These are phyloP conservation scores for Eupithecia centaureata DNA, from an alignment of 2,888 invertebrate species.

Conservation along the genomic window DNA sequence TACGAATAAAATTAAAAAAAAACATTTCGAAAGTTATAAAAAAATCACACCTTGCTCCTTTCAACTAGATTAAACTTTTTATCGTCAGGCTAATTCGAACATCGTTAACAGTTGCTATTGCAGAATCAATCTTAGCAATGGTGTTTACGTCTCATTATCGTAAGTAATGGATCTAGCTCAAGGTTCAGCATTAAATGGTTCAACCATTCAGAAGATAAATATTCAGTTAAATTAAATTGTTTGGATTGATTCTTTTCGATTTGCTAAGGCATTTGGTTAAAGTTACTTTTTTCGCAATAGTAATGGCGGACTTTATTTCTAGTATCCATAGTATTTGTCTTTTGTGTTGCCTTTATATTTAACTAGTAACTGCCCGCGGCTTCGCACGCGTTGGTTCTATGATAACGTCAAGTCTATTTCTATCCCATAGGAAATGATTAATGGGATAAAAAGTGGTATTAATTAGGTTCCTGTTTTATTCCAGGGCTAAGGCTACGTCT, in stretches of 20 bases:
- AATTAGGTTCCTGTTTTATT: too few relatives aligned
- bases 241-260: not conserved
- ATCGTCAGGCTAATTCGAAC: conserved; percentile 44
- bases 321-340: too few relatives aligned
- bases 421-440: too few relatives aligned
- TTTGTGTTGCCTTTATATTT: too few relatives aligned
- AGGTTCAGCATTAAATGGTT: conserved; percentile 22
- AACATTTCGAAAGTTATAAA: not conserved
- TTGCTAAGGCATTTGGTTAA: not conserved
- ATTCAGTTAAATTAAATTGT: conserved; percentile 11
- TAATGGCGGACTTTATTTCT: not conserved
- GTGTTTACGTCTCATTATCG: conserved; percentile 31
- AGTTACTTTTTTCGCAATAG: not conserved
- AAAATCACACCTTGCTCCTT: conserved; percentile 2
- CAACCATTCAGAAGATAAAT: conserved; percentile 7
- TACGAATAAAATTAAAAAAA: too few relatives aligned
- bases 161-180: conserved; percentile 22
- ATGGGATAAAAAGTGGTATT: too few relatives aligned
- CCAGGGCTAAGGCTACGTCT: too few relatives aligned
- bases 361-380: too few relatives aligned
- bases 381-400: too few relatives aligned
- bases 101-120: conserved; percentile 37
- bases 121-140: conserved; percentile 32
- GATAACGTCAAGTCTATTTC: too few relatives aligned
- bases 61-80: conserved; percentile 34